These are phyloP conservation scores for Frieseomelitta varia DNA, from an alignment of 1,140 invertebrate species.

Conservation along the genomic window DNA sequence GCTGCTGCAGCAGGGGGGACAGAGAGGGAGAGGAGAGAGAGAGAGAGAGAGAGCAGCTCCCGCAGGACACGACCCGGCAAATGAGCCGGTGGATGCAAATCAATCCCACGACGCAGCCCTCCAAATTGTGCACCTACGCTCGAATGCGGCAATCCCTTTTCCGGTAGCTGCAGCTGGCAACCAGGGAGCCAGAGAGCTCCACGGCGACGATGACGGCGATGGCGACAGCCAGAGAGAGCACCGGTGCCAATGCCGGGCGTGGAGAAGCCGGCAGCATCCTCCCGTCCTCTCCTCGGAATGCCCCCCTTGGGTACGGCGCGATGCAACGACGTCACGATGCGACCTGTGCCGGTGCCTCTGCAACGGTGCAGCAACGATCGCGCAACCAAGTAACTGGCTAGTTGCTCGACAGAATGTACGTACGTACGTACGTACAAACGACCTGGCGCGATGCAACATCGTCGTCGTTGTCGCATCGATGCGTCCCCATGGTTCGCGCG, in stretches of 20 bases:
- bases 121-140: slow-evolving; percentile 77
- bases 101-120: slow-evolving; percentile 77
- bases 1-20: too few relatives aligned
- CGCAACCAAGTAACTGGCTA: slow-evolving; percentile 18
- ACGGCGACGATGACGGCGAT: not conserved
- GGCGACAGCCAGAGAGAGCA: not conserved
- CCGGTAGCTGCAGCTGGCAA: slow-evolving; percentile 58
- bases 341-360: slow-evolving; percentile 29
- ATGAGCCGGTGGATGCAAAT: slow-evolving; percentile 81
- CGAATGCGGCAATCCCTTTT: slow-evolving; percentile 78
- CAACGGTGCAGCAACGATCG: slow-evolving; percentile 20
- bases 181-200: slow-evolving; percentile 18
- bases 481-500: too few relatives aligned
- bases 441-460: not conserved
- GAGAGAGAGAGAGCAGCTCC: slow-evolving; percentile 48
- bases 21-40: not conserved
- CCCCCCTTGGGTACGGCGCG: slow-evolving; percentile 69
- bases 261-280: not conserved
- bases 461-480: too few relatives aligned
- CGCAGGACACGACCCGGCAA: slow-evolving; percentile 75
- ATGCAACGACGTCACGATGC: slow-evolving; percentile 38
- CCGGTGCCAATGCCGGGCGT: not conserved
- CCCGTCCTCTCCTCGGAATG: slow-evolving; percentile 58
- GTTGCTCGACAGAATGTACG: slow-evolving; percentile 26
- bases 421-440: not conserved